Evolutionary conservation across 2,113 vertebrate genomes (phyloP), one percentile per base, ranked within the genome.

Genomic region (Gobius niger): DNA sequence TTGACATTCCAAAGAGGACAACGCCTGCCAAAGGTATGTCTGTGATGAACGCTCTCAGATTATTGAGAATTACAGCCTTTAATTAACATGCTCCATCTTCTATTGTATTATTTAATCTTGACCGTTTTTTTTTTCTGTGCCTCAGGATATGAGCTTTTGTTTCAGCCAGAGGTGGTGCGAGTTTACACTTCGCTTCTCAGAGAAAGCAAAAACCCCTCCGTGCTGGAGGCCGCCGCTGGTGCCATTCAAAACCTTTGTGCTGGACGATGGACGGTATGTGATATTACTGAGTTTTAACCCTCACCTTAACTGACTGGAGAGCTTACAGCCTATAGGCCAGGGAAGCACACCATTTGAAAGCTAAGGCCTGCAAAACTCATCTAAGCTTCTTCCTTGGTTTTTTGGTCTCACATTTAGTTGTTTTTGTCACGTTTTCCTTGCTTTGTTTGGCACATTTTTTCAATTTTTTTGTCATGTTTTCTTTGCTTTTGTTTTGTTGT

Each of bases 161-260:
- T 95, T 88, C 98, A 99, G 77, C 98, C 97, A 0, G 96, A 99
- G 79, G 95, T 98, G 76, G 95, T 99, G 68, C 95, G 96, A 65
- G 91, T 99, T 85, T 99, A 99, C 85, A 96, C 96, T 24, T 98
- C 96, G 0, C 93, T 99, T 42, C 91, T 99, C 44, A 94, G 94
- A 88, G 95, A 98, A 69, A 97, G 95, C 84, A 94, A 94, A 88
- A 97, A 96, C 63, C 93, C 95, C 0, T 94, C 96, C 0, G 96
- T 98, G 79, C 89, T 99, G 1, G 98, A 99, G 90, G 98, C 98
- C 5, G 95, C 96, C 0, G 96, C 97, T 0, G 96, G 98, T 68
- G 96, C 97, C 50, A 92, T 99, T 68, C 96, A 99, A 91, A 99
- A 98, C 83, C 88, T 99, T 70, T 98, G 96, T 13, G 96, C 97